Evolutionary conservation across 2,113 vertebrate genomes (phyloP), one percentile per base, ranked within the genome.

Genomic region (Parus major): DNA sequence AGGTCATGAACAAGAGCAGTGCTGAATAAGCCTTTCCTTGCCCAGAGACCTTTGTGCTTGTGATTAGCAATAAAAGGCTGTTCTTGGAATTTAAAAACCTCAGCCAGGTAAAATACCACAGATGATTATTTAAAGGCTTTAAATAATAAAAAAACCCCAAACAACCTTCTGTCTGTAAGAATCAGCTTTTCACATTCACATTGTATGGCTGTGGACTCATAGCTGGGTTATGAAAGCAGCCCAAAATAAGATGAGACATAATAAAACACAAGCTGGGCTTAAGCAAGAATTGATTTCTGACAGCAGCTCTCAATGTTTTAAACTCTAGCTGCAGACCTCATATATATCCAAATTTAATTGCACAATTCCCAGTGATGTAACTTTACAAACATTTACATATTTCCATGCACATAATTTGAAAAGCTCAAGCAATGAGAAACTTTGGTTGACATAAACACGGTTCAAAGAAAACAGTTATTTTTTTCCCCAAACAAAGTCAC

Each of bases 111-210:
- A 94, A 97, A 96, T 82, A 90, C 46, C 93, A 94, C 68, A 84
- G 88, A 93, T 79, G 76, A 93, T 96, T 92, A 95, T 80, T 94
- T 91, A 93, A 94, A 94, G 72, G 52, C 68, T 95, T 85, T 82
- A 91, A 91, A 95, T 75, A 33, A 63, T 21, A 11, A 65, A 64
- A 52, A 49, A 66, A 8, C 39, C 39, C n/a, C n/a, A n/a, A n/a
- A 39, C 21, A 66, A 4, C 15, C 28, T 18, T 55, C 77, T 85
- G 71, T 52, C 80, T 84, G 21, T 72, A 86, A 60, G 87, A 94
- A 83, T 60, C 47, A 71, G 61, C 60, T 91, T 93, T 91, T 82
- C 63, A 71, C 53, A 57, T 79, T 95, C 93, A 63, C 87, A 90
- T 46, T 66, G 53, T 16, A 75, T 33, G n/a, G 69, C 57, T 70